phyloP scores from a whole-genome alignment of 2,888 invertebrate genomes.

The Adineta ricciae region DNA sequence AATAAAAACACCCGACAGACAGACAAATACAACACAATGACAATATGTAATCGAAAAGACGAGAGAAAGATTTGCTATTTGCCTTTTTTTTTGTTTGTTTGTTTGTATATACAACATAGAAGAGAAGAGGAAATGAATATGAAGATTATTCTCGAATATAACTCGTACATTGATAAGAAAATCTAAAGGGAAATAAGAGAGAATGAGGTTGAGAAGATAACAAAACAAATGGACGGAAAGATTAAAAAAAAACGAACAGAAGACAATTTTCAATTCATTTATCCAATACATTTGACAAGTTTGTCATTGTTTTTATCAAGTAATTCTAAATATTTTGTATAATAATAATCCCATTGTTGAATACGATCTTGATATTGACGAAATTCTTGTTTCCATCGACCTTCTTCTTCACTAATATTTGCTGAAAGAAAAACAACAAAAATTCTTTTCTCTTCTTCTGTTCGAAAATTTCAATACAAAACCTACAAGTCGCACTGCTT shows the following conservation, averaged over 20 bases:
- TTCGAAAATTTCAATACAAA: background rate
- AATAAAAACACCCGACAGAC: background rate
- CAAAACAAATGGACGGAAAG: background rate
- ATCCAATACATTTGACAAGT: background rate
- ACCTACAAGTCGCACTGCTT: conserved; percentile 20
- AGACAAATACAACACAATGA: background rate
- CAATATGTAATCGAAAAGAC: background rate
- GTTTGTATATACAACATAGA: background rate
- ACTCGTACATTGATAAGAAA: background rate
- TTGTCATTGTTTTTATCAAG: background rate
- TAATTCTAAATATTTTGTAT: background rate
- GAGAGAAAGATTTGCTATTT: too few relatives aligned
- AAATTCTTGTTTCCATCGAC: conserved; percentile 1
- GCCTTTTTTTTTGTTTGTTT: too few relatives aligned
- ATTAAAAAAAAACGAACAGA: background rate
- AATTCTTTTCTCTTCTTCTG: background rate
- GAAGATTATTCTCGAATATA: background rate
- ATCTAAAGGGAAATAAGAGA: background rate
- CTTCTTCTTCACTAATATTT: conserved; percentile 8
- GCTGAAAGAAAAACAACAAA: background rate
- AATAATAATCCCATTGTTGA: conserved; percentile 21
- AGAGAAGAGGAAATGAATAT: background rate
- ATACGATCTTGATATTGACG: conserved; percentile 1
- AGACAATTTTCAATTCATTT: background rate
- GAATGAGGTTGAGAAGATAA: background rate